Evolutionary conservation across 1,140 invertebrate genomes (phyloP).

Genomic region (Bactericera cockerelli): DNA sequence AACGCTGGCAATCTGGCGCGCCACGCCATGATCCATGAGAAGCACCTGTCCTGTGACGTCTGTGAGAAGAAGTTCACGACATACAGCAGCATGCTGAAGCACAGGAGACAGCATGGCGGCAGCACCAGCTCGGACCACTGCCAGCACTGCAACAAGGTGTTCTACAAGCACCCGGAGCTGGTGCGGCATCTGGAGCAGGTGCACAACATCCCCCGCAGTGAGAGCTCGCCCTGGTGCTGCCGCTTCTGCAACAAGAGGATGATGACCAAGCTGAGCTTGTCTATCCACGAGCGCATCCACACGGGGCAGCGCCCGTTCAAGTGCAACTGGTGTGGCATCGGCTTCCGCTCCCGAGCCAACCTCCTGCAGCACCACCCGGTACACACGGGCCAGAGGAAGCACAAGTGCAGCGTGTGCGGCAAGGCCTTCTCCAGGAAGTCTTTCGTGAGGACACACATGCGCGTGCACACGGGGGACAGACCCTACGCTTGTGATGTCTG

Average conservation of each 20-base stretch:
- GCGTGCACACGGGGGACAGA: constrained; percentile 37
- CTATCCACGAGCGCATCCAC: constrained; percentile 22
- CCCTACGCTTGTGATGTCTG: constrained; percentile 39
- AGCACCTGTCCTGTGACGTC: too few relatives aligned
- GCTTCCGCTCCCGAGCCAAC: constrained; percentile 26
- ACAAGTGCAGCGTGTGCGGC: constrained; percentile 30
- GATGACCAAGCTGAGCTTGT: constrained; percentile 19
- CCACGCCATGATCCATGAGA: too few relatives aligned
- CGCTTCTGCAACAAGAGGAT: constrained; percentile 17
- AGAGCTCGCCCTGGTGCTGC: constrained; percentile 12
- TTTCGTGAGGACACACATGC: constrained; percentile 18
- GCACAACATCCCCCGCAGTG: constrained; percentile 7
- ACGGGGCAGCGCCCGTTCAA: constrained; percentile 21
- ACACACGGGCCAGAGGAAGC: constrained; percentile 33
- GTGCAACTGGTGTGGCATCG: constrained; percentile 23
- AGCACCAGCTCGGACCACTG: not conserved
- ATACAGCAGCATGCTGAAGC: too few relatives aligned
- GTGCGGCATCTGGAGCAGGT: constrained; percentile 8
- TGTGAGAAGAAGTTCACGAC: too few relatives aligned
- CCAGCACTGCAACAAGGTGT: not conserved
- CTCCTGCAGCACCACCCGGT: constrained; percentile 24
- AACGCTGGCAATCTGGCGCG: too few relatives aligned
- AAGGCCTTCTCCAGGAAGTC: constrained; percentile 18
- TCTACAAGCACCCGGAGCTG: constrained; percentile 12
- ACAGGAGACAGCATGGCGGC: too few relatives aligned